phyloP scores from a whole-genome alignment of 2,113 vertebrate genomes.

The Rhagologus leucostigma region DNA sequence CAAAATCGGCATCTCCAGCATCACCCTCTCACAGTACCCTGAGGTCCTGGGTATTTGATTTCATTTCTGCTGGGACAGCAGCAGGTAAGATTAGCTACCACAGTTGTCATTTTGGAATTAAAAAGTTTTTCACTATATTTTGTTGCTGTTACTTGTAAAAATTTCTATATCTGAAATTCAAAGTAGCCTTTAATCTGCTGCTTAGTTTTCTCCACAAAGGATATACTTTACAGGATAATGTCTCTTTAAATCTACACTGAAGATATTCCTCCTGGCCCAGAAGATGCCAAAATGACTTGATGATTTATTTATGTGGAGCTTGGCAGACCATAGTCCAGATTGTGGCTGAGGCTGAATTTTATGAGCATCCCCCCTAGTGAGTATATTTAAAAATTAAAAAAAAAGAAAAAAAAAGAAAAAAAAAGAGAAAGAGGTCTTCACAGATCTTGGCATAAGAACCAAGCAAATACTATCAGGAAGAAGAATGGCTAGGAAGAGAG shows the following conservation, averaged over 20 bases:
- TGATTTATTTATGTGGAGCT: slow-evolving; percentile 78
- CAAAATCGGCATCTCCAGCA: not conserved
- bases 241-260: slow-evolving; percentile 73
- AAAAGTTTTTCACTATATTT: not conserved
- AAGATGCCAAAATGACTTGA: slow-evolving; percentile 77
- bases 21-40: not conserved
- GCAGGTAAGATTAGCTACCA: not conserved
- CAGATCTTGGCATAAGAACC: slow-evolving; percentile 47
- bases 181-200: not conserved
- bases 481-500: not conserved
- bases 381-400: slow-evolving; percentile 69
- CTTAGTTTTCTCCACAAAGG: not conserved
- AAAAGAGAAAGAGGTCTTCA: slow-evolving; percentile 2
- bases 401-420: not conserved
- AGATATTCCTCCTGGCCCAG: slow-evolving; percentile 71
- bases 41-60: not conserved
- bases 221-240: slow-evolving; percentile 36
- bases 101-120: not conserved
- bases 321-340: slow-evolving; percentile 78
- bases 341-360: slow-evolving; percentile 76
- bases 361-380: slow-evolving; percentile 72
- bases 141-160: not conserved
- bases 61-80: not conserved
- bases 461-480: slow-evolving; percentile 33
- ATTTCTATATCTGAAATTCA: not conserved